Conservation (phyloP, 2,113 vertebrate genomes). For the Propithecus coquereli region DNA sequence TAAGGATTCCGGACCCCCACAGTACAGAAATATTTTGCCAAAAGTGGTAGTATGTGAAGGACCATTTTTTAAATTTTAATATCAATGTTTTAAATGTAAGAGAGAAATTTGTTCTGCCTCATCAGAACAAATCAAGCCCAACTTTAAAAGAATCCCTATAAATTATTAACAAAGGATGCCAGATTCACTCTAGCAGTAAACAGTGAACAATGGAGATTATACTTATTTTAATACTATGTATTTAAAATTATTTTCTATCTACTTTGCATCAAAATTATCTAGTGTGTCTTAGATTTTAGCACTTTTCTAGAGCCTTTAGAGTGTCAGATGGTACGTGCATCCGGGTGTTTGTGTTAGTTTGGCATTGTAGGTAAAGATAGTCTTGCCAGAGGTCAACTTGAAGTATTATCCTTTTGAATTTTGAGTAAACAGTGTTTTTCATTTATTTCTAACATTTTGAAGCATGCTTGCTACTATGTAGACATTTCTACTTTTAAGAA, state of each 20-base stretch:
- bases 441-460: background rate
- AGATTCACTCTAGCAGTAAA: background rate
- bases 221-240: background rate
- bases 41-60: background rate
- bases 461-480: background rate
- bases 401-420: background rate
- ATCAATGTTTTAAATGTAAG: background rate
- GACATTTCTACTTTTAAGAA: background rate
- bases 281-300: background rate
- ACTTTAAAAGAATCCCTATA: background rate
- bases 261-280: too few relatives aligned
- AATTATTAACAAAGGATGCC: background rate
- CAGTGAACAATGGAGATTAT: background rate
- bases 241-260: background rate
- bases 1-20: background rate
- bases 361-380: background rate
- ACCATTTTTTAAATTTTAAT: background rate
- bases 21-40: background rate
- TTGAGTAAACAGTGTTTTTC: background rate
- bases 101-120: background rate
- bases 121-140: background rate
- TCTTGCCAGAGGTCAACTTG: background rate
- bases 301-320: background rate
- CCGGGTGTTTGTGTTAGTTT: background rate
- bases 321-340: fast-evolving